These are phyloP conservation scores for Chionomys nivalis DNA, from an alignment of 2,113 vertebrate genomes.

Conservation along the genomic window DNA sequence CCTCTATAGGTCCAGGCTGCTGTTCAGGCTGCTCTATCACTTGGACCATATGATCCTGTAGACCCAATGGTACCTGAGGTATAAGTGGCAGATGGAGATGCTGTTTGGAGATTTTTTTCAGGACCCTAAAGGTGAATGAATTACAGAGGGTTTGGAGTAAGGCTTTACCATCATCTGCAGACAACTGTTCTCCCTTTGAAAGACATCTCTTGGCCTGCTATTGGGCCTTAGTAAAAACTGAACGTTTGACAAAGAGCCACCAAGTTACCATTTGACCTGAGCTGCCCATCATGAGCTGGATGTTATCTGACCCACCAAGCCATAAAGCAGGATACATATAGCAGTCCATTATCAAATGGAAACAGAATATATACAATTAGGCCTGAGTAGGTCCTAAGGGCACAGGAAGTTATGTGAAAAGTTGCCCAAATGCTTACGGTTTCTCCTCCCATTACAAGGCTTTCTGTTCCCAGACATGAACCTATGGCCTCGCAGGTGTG, in stretches of 20 bases:
- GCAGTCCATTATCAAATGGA: not conserved
- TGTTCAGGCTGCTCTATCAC: not conserved
- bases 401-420: not conserved
- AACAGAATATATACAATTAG: not conserved
- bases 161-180: not conserved
- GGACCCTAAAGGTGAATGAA: not conserved
- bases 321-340: not conserved
- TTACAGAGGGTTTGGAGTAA: not conserved
- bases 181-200: not conserved
- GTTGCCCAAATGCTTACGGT: not conserved
- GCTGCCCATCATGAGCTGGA: not conserved
- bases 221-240: not conserved
- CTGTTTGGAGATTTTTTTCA: not conserved
- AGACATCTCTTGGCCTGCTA: not conserved
- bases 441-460: not conserved
- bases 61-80: not conserved
- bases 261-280: not conserved
- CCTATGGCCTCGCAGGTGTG: not conserved
- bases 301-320: not conserved
- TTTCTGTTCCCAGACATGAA: not conserved
- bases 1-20: not conserved
- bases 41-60: not conserved
- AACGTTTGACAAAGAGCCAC: not conserved
- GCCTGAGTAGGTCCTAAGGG: not conserved
- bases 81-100: not conserved